phyloP scores from a whole-genome alignment of 2,888 invertebrate genomes.

The Habrosyne pyritoides region DNA sequence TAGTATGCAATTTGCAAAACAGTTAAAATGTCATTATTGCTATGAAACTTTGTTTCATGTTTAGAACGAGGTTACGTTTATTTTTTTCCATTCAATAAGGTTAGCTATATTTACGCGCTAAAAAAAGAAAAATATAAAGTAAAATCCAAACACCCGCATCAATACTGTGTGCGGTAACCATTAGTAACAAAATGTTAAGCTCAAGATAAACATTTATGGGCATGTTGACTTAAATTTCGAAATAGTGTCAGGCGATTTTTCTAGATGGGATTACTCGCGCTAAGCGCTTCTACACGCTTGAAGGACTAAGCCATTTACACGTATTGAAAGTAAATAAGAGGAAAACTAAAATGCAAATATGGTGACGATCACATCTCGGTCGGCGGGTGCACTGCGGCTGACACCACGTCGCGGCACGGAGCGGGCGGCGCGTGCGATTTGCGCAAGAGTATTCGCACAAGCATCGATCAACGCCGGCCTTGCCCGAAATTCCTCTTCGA shows the following conservation, averaged over 20 bases:
- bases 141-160: conserved; percentile 4
- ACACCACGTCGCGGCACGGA: not conserved
- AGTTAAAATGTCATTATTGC: not conserved
- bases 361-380: conserved; percentile 36
- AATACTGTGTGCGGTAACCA: conserved; percentile 6
- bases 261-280: conserved; percentile 28
- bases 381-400: not conserved
- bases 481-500: conserved; percentile 73
- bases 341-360: conserved; percentile 62
- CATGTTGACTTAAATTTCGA: conserved; percentile 16
- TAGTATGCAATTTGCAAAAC: not conserved
- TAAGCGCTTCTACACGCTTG: conserved; percentile 29
- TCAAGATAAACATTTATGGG: conserved; percentile 32
- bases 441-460: conserved; percentile 60
- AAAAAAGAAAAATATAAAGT: conserved; percentile 14
- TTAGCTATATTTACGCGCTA: not conserved
- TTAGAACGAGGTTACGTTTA: conserved; percentile 6
- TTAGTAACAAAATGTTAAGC: conserved; percentile 18
- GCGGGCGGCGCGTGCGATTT: conserved; percentile 41
- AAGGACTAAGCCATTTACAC: conserved; percentile 62
- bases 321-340: conserved; percentile 62
- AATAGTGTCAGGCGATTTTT: conserved; percentile 10
- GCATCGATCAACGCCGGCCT: conserved; percentile 71
- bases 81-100: not conserved
- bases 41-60: conserved; percentile 5